Evolutionary conservation across 2,888 invertebrate species (phyloP).

Genomic region (Ellobium chinense): DNA sequence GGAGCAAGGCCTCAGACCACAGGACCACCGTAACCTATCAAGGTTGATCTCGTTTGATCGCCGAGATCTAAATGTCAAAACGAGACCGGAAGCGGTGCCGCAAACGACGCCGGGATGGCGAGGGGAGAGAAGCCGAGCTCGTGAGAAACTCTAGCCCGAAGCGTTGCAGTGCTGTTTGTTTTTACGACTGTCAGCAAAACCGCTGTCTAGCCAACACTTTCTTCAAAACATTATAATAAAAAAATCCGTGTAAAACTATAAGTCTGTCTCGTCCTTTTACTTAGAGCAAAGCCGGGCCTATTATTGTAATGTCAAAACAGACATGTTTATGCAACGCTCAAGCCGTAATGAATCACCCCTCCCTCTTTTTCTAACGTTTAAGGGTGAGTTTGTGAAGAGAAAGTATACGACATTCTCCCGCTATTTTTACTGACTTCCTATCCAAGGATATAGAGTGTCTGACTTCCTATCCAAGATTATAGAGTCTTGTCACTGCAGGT

Average conservation of each 20-base stretch:
- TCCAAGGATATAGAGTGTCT: no score
- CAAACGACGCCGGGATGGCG: slow-evolving; percentile 36
- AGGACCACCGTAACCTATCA: neutral
- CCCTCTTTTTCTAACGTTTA: no score
- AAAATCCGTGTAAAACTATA: slow-evolving; percentile 2
- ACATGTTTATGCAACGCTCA: slow-evolving; percentile 20
- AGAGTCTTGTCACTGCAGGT: no score
- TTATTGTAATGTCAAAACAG: slow-evolving; percentile 30
- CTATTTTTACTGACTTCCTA: no score
- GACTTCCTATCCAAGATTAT: no score
- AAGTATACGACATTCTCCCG: no score
- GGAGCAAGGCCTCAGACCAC: neutral
- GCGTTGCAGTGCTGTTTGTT: slow-evolving; percentile 19
- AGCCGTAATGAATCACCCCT: neutral
- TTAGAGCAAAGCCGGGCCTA: neutral
- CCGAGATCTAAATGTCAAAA: slow-evolving; percentile 43
- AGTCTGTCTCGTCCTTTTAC: neutral
- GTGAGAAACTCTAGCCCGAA: slow-evolving; percentile 30
- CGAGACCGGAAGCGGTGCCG: slow-evolving; percentile 30
- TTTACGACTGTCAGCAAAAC: slow-evolving; percentile 17
- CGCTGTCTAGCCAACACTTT: slow-evolving; percentile 26
- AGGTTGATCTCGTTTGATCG: slow-evolving; percentile 24
- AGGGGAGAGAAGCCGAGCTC: slow-evolving; percentile 15
- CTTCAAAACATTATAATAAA: neutral
- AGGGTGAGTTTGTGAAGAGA: no score